A percentile compares a stretch with the other conserved stretches of the same genome.
These are phyloP conservation scores for Drosophila rufa DNA, from an alignment of 1,140 invertebrate genomes.

Conservation along the genomic window DNA sequence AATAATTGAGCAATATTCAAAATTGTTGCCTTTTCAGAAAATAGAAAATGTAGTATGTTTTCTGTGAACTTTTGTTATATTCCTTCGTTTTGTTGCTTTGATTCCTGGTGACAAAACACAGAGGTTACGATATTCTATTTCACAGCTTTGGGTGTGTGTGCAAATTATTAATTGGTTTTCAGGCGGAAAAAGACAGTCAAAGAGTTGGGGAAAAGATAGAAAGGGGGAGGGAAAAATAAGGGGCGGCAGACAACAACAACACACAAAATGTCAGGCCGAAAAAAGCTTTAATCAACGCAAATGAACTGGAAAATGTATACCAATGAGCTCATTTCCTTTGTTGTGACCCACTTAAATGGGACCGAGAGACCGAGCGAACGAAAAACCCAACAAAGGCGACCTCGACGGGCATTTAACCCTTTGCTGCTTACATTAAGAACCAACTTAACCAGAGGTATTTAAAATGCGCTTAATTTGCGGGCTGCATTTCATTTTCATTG, in stretches of 20 bases:
- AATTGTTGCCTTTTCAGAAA: not conserved
- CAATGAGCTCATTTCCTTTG: conserved; percentile 80
- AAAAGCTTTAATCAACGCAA: conserved; percentile 77
- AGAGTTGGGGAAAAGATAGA: conserved; percentile 1
- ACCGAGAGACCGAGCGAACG: conserved; percentile 20
- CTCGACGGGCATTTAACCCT: conserved; percentile 73
- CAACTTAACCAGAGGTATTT: conserved; percentile 53
- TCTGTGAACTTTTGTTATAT: not conserved
- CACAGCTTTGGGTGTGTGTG: conserved; percentile 40
- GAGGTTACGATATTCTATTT: conserved; percentile 27
- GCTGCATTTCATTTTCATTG: conserved; percentile 64
- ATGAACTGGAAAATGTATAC: conserved; percentile 81
- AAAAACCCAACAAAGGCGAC: conserved; percentile 58
- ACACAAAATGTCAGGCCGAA: conserved; percentile 46
- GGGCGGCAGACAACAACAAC: conserved; percentile 19
- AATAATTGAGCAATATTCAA: no score
- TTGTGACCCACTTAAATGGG: conserved; percentile 64
- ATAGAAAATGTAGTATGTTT: not conserved
- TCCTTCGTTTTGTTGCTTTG: conserved; percentile 12
- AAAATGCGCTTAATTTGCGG: conserved; percentile 66
- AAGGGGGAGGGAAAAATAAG: not conserved
- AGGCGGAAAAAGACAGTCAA: conserved; percentile 27
- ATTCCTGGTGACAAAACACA: conserved; percentile 31
- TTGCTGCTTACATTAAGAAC: conserved; percentile 20
- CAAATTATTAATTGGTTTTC: conserved; percentile 70